Base-by-base conservation (phyloP, 2,797 vertebrate genomes). In the Chelonia mydas region DNA sequence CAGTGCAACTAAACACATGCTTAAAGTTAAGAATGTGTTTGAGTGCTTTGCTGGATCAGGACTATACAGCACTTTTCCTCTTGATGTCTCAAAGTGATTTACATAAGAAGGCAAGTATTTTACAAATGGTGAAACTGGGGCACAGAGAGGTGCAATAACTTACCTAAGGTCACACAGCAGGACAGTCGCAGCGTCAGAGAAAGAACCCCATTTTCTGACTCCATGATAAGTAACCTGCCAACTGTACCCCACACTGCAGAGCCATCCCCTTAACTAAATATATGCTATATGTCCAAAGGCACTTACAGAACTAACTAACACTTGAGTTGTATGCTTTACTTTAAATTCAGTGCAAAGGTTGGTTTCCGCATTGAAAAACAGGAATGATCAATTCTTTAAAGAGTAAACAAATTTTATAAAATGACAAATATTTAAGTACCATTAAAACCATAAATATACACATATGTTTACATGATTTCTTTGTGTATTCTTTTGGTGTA, bases 371-470 rank as follows among this genome's bases (percentile, higher is more conserved):
- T 45, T 84, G 89, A 91, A 96, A 94, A 94, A 68, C 0, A 68
- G 10, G 25, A 21, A 0, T 11, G 90, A 59, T 78, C 10, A 37
- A 12, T 45, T 61, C 89, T 88, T 79, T 0, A 41, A 87, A 91
- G 33, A 87, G 9, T 45, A 90, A 90, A 91, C 92, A 78, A 90
- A 68, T 74, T 21, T 37, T 89, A 76, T 96, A 87, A 53, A 11
- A 28, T 81, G 47, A 4, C 27, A 57, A 16, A 23, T 37, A 68
- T 68, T 79, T 37, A 83, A 25, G 72, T 89, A 28, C 54, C 76
- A 86, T 57, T 81, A 87, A 31, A 61, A 89, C 94, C 93, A 88
- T 86, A 88, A 93, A 93, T 50, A 86, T 5, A 53, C 55, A 94
- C 27, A 31, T 68, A 55, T 90, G 33, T 7, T 4, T 93, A 17